A percentile compares a stretch with the other conserved stretches of the same genome.
These are phyloP conservation scores for Ips nitidus DNA, from an alignment of 1,140 invertebrate genomes.

Conservation along the genomic window DNA sequence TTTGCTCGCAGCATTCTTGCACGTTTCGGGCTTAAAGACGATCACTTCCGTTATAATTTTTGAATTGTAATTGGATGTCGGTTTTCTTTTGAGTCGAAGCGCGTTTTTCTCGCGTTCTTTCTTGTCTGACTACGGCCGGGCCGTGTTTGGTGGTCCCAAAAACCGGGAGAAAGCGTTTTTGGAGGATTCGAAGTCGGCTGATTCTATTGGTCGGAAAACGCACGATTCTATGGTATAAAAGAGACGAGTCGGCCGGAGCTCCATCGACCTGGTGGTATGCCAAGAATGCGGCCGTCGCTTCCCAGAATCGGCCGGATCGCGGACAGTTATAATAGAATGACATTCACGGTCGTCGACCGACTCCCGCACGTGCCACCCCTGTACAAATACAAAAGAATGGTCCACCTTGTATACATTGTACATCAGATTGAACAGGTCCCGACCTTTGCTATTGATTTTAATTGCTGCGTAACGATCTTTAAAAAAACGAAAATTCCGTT, in stretches of 20 bases:
- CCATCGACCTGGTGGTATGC: conserved; percentile 3
- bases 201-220: neutral
- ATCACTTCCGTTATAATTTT: conserved; percentile 44
- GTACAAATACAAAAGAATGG: neutral
- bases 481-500: conserved; percentile 4
- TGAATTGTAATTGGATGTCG: conserved; percentile 41
- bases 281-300: conserved; percentile 45
- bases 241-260: conserved; percentile 7
- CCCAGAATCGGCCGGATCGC: conserved; percentile 36
- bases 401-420: no score
- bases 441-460: neutral
- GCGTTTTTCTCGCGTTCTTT: conserved; percentile 31
- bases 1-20: conserved; percentile 34
- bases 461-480: conserved; percentile 7
- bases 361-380: conserved; percentile 19
- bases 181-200: neutral
- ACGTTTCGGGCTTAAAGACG: conserved; percentile 36
- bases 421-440: neutral
- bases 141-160: conserved; percentile 29
- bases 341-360: conserved; percentile 48
- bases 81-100: conserved; percentile 32
- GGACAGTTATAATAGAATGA: conserved; percentile 51
- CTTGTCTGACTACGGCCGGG: conserved; percentile 19
- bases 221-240: no score
- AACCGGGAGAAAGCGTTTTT: conserved; percentile 18